Percentiles rank a stretch among this genome's conserved stretches.
These are phyloP conservation scores for Drosophila melanica DNA, from an alignment of 1,140 invertebrate species.

Conservation along the genomic window DNA sequence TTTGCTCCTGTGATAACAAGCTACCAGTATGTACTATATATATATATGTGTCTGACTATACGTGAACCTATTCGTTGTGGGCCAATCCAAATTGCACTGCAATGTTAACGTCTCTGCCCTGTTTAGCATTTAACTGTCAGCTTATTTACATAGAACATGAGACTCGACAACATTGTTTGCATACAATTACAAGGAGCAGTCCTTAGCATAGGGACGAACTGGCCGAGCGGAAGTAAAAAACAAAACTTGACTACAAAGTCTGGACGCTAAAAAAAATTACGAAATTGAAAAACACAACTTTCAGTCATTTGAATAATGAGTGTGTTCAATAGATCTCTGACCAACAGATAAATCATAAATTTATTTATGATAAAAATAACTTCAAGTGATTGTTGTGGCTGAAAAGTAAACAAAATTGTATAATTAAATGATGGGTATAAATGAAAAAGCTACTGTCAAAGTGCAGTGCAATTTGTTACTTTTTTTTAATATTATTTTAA, in stretches of 20 bases:
- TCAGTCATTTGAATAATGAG: slow-evolving; percentile 13
- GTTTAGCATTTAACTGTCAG: slow-evolving; percentile 66
- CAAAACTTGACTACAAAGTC: slow-evolving; percentile 7
- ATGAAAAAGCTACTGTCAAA: neutral
- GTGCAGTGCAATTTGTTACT: no score
- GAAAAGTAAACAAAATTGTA: neutral
- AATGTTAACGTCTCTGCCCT: slow-evolving; percentile 49
- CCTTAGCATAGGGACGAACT: slow-evolving; percentile 10
- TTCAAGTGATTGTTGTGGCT: neutral
- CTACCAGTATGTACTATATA: neutral
- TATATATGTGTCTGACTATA: slow-evolving; percentile 1
- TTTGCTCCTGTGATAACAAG: slow-evolving; percentile 53
- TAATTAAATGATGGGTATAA: neutral
- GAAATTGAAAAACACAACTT: slow-evolving; percentile 2
- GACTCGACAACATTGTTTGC: slow-evolving; percentile 72
- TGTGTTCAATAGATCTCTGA: neutral
- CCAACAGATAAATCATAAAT: slow-evolving; percentile 8
- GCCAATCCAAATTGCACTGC: slow-evolving; percentile 38
- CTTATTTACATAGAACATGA: slow-evolving; percentile 81
- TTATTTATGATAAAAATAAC: slow-evolving; percentile 4
- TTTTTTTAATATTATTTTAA: no score
- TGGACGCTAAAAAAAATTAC: neutral
- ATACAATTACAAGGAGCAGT: slow-evolving; percentile 69
- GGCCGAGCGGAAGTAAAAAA: neutral
- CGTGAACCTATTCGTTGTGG: slow-evolving; percentile 3